Evolutionary conservation across 2,113 vertebrate genomes (phyloP).

Genomic region (Clarias magur): DNA sequence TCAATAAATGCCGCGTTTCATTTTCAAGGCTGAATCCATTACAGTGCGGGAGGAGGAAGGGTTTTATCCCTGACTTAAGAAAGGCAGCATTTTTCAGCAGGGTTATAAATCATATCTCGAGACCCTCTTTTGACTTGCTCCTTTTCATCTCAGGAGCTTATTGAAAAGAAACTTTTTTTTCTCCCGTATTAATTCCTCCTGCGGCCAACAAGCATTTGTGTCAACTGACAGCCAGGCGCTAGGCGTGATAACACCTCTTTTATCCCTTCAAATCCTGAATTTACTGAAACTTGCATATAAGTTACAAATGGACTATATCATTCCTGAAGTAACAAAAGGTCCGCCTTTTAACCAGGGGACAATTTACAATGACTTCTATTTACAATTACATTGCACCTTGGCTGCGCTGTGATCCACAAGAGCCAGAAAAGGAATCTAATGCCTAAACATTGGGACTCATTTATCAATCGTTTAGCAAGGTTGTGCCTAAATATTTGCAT

Average conservation of each 20-base stretch:
- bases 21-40: conserved; percentile 57
- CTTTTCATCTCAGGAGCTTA: conserved; percentile 38
- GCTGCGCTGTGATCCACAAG: not conserved
- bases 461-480: not conserved
- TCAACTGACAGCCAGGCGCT: conserved; percentile 28
- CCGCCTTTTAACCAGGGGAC: no score
- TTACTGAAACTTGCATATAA: not conserved
- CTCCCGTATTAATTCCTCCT: conserved; percentile 25
- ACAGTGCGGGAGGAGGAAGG: conserved; percentile 34
- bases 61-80: conserved; percentile 47
- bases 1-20: conserved; percentile 51
- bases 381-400: not conserved
- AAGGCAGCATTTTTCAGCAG: conserved; percentile 29
- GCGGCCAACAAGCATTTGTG: conserved; percentile 39
- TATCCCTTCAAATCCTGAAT: not conserved
- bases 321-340: not conserved
- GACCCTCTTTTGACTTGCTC: conserved; percentile 15
- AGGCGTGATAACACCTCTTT: conserved; percentile 5
- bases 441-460: not conserved
- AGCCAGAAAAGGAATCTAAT: not conserved
- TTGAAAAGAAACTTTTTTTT: conserved; percentile 34
- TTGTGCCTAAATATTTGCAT: not conserved
- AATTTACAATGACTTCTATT: not conserved
- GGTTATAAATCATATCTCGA: conserved; percentile 37
- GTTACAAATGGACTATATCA: not conserved